Evolutionary conservation across 1,140 invertebrate genomes (phyloP).

Genomic region (Laupala kohalensis): DNA sequence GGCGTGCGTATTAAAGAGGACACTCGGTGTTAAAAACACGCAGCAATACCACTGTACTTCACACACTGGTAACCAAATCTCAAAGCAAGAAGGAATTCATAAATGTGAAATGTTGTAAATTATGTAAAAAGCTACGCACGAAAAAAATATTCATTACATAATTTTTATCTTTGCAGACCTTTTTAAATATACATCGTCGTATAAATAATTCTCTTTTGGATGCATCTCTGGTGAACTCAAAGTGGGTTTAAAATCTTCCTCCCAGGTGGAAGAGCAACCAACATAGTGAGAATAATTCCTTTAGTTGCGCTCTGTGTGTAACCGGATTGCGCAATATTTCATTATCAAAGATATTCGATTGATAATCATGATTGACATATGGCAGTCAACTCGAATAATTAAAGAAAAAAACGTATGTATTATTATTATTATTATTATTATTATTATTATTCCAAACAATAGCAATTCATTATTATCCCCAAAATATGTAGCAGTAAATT

Average conservation of each 20-base stretch:
- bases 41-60: not conserved
- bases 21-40: too few species aligned
- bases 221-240: not conserved
- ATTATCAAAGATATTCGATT: too few species aligned
- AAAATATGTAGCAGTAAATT: too few species aligned
- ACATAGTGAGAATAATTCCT: not conserved
- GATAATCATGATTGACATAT: too few species aligned
- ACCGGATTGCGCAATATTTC: too few species aligned
- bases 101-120: not conserved
- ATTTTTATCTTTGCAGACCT: not conserved
- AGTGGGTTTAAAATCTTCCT: not conserved
- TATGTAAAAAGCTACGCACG: not conserved
- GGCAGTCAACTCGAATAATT: too few species aligned
- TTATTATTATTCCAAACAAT: too few species aligned
- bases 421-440: too few species aligned
- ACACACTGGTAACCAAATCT: not conserved
- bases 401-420: too few species aligned
- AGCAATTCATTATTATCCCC: too few species aligned
- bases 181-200: not conserved
- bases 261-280: not conserved
- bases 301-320: too few species aligned
- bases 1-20: too few species aligned
- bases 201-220: not conserved
- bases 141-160: not conserved
- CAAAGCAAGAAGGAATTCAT: not conserved